Conservation (phyloP, 2,113 vertebrate species). For the Pan paniscus region DNA sequence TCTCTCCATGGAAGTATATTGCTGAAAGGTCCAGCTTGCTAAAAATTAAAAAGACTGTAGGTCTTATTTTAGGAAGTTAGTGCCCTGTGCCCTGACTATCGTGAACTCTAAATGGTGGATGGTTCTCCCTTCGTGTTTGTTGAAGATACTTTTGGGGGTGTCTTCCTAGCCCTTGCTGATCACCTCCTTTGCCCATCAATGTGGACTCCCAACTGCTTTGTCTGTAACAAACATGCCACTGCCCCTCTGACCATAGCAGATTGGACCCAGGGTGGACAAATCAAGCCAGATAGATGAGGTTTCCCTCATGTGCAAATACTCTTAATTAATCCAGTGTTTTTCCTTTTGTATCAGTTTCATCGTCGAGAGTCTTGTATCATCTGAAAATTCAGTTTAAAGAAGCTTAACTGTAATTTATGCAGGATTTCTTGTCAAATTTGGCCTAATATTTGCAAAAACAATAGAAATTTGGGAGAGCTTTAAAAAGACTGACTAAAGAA, state of each 20-base stretch:
- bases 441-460: slow-evolving; percentile 16
- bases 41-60: background rate
- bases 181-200: background rate
- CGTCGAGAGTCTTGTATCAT: background rate
- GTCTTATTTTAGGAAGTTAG: background rate
- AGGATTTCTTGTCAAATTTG: slow-evolving; percentile 33
- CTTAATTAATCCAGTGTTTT: background rate
- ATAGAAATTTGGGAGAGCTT: background rate
- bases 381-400: slow-evolving; percentile 21
- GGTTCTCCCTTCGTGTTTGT: background rate
- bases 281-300: background rate
- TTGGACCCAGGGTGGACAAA: background rate
- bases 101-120: background rate
- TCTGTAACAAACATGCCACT: background rate
- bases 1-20: background rate
- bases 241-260: background rate
- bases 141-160: background rate
- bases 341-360: background rate
- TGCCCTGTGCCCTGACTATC: background rate
- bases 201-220: background rate
- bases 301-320: background rate
- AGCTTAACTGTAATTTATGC: background rate
- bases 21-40: background rate
- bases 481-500: background rate
- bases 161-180: background rate